Evolutionary conservation across 2,797 vertebrate genomes (phyloP), one percentile per base, ranked within the genome.

Genomic region (Cynodonichthys magdalenae): DNA sequence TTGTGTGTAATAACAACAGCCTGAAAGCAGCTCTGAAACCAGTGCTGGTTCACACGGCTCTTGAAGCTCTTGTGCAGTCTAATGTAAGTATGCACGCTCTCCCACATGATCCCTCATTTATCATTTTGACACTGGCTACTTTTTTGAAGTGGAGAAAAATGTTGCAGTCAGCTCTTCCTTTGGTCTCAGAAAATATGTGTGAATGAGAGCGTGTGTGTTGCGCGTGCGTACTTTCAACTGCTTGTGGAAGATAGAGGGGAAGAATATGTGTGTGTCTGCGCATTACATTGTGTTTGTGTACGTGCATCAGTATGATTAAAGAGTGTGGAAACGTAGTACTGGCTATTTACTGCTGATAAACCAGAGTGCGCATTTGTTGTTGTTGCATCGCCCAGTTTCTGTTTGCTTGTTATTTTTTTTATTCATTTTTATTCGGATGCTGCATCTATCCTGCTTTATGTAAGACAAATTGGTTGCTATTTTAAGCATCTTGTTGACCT

Each of bases 141-240:
- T 92, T 91, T 93, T 90, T 92, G 90, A 92, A 92, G 90, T 91
- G 90, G 86, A 90, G 88, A 92, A 92, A 92, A 93, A 93, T 92
- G 91, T 91, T 90, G 89, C 88, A 89, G 91, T 93, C 89, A 92
- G 91, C 91, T 89, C 90, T 92, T 93, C 90, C 89, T 91, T 87
- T 86, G 84, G 83, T 89, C 87, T 86, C 57, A 17, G 70, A 81
- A 84, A 88, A 77, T 63, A 73, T 74, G 85, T 86, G 83, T 65
- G 82, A 77, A 82, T 79, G 84, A 68, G 87, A 34, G 83, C 28
- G 78, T 49, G 74, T 67, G 53, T 57, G 61, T 29, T 5, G 69
- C 36, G 55, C 46, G 62, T 41, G 79, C 28, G 5, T 14, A 46
- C 17, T 50, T 71, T 71, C 24, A 11, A 71, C 74, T 79, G 81